phyloP scores from a whole-genome alignment of 37 sponge, comb jelly and placozoan species.

The Chondrosia reniformis region DNA sequence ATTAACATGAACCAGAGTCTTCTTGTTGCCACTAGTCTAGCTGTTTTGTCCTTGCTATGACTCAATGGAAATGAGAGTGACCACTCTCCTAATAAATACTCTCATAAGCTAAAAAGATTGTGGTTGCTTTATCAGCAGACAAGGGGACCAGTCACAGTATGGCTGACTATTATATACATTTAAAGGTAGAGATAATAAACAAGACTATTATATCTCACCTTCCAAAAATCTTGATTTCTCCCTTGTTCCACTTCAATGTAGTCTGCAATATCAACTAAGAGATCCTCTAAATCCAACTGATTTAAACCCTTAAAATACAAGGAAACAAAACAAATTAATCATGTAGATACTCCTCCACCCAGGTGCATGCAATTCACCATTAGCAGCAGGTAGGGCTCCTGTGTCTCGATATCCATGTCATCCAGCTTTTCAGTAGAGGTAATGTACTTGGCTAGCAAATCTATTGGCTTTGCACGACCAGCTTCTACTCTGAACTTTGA shows the following conservation, averaged over 20 bases:
- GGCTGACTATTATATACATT: no score
- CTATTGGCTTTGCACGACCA: slow-evolving; percentile 96
- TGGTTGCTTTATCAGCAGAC: no score
- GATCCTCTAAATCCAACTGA: slow-evolving; percentile 84
- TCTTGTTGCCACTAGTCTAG: no score
- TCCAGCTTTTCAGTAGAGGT: slow-evolving; percentile 28
- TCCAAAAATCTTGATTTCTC: slow-evolving; percentile 81
- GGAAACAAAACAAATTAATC: background rate
- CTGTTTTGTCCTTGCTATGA: no score
- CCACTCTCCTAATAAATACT: no score
- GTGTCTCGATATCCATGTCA: slow-evolving; percentile 80
- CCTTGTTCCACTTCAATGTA: slow-evolving; percentile 85
- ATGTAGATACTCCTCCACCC: background rate
- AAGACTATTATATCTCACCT: slow-evolving; percentile 33
- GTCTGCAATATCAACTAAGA: slow-evolving; percentile 94
- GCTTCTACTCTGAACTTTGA: slow-evolving; percentile 87
- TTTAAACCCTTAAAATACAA: slow-evolving; percentile 59
- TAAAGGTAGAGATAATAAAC: no score
- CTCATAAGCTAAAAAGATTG: no score
- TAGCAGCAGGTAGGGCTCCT: slow-evolving; percentile 84
- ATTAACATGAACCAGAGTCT: no score
- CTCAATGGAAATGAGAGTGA: no score
- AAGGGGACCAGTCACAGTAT: no score
- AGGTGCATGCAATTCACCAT: slow-evolving; percentile 23
- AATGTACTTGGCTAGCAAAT: slow-evolving; percentile 92